A percentile compares a stretch with the other conserved stretches of the same genome.
phyloP scores from a whole-genome alignment of 2,888 invertebrate genomes.

The Zele albiditarsus region DNA sequence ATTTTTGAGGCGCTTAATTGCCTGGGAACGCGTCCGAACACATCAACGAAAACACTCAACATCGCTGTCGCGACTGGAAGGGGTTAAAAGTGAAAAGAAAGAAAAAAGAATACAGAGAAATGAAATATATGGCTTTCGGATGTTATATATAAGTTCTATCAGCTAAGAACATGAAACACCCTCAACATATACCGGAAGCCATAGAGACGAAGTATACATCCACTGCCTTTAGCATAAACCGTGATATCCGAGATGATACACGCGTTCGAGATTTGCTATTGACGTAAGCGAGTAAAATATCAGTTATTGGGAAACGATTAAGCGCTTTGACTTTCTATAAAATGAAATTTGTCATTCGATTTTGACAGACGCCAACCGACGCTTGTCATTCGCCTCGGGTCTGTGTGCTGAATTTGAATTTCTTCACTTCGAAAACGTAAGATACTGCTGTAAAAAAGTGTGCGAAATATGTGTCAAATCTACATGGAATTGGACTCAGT shows the following conservation, averaged over 20 bases:
- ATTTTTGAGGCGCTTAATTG: slow-evolving; percentile 32
- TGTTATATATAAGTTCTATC: background rate
- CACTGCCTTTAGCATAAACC: background rate
- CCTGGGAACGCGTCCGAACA: slow-evolving; percentile 37
- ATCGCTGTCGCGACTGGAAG: slow-evolving; percentile 40
- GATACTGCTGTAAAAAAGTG: too few relatives aligned
- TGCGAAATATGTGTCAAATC: too few relatives aligned
- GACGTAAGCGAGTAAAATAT: background rate
- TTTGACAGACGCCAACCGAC: too few relatives aligned
- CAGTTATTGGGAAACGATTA: background rate
- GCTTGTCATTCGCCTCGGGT: too few relatives aligned
- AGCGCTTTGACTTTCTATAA: background rate
- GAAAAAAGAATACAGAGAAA: background rate
- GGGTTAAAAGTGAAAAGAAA: slow-evolving; percentile 12
- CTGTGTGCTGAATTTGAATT: too few relatives aligned
- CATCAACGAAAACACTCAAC: slow-evolving; percentile 41
- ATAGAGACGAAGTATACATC: slow-evolving; percentile 23
- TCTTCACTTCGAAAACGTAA: too few relatives aligned
- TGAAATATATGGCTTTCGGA: background rate
- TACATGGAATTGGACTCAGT: too few relatives aligned
- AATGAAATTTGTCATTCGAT: too few relatives aligned
- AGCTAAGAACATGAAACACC: slow-evolving; percentile 27
- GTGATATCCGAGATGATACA: background rate
- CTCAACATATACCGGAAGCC: slow-evolving; percentile 36
- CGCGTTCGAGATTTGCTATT: background rate